Conservation (phyloP, 2,113 vertebrate genomes). For the Zingel zingel region DNA sequence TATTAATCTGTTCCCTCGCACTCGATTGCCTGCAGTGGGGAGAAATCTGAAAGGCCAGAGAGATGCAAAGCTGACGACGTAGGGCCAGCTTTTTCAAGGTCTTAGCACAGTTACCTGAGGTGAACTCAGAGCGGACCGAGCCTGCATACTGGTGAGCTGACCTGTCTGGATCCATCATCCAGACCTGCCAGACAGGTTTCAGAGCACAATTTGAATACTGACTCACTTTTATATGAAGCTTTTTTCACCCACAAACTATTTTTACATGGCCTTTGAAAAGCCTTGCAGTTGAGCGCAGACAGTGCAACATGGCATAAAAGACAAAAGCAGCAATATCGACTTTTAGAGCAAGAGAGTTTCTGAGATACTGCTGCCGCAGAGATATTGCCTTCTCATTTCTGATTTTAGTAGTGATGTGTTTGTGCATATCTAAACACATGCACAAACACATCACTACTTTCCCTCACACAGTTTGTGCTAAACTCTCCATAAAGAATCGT, state of each 20-base stretch:
- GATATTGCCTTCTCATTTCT: not conserved
- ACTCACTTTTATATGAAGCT: slow-evolving; percentile 16
- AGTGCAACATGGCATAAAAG: slow-evolving; percentile 5
- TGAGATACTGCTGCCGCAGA: slow-evolving; percentile 35
- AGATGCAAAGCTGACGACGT: slow-evolving; percentile 42
- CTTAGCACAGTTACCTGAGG: slow-evolving; percentile 77
- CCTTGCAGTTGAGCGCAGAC: slow-evolving; percentile 3
- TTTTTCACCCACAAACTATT: slow-evolving; percentile 40
- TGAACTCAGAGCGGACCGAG: slow-evolving; percentile 66
- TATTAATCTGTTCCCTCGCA: slow-evolving; percentile 16
- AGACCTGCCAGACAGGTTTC: slow-evolving; percentile 7
- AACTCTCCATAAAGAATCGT: slow-evolving; percentile 19
- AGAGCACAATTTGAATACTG: slow-evolving; percentile 8
- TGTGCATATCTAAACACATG: not conserved
- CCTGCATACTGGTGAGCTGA: slow-evolving; percentile 11
- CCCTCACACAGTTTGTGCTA: not conserved
- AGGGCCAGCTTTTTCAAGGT: slow-evolving; percentile 70
- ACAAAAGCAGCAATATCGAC: slow-evolving; percentile 35
- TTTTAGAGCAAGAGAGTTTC: slow-evolving; percentile 36
- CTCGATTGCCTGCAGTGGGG: slow-evolving; percentile 46
- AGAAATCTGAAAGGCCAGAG: slow-evolving; percentile 42
- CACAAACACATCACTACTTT: not conserved
- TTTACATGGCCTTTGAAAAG: slow-evolving; percentile 33
- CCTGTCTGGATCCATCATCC: slow-evolving; percentile 16
- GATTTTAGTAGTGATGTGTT: too few species aligned